These are phyloP conservation scores for Camponotus fellah DNA, from an alignment of 2,888 invertebrate genomes.

Conservation along the genomic window DNA sequence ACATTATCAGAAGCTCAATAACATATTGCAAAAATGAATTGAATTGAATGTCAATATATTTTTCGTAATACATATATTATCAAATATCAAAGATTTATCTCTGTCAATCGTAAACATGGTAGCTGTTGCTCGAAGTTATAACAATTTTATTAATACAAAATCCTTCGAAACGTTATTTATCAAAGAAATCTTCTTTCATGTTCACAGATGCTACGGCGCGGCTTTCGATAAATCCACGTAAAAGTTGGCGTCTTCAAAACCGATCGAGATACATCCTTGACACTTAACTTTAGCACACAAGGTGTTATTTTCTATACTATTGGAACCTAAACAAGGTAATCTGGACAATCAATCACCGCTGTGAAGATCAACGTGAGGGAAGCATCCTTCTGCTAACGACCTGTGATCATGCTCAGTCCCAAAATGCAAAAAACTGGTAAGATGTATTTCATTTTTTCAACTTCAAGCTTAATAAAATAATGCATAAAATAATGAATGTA, in stretches of 20 bases:
- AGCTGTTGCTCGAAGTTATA: neutral
- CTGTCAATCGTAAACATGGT: neutral
- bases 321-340: conserved; percentile 63
- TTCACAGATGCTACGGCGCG: conserved; percentile 19
- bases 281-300: conserved; percentile 36
- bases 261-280: conserved; percentile 40
- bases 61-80: conserved; percentile 2
- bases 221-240: conserved; percentile 20
- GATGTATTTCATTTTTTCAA: conserved; percentile 33
- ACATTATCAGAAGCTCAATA: conserved; percentile 17
- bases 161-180: neutral
- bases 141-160: conserved; percentile 24
- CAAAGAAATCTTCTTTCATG: neutral
- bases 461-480: neutral
- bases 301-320: conserved; percentile 58
- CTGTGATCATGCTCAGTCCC: conserved; percentile 90
- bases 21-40: neutral
- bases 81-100: conserved; percentile 25
- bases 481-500: neutral
- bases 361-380: conserved; percentile 50
- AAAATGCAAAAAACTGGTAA: conserved; percentile 93
- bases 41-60: conserved; percentile 15
- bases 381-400: conserved; percentile 26
- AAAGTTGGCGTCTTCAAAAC: conserved; percentile 40
- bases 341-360: conserved; percentile 71